These are phyloP conservation scores for Poeciliopsis turrubarensis DNA, from an alignment of 2,113 vertebrate genomes.

Conservation along the genomic window DNA sequence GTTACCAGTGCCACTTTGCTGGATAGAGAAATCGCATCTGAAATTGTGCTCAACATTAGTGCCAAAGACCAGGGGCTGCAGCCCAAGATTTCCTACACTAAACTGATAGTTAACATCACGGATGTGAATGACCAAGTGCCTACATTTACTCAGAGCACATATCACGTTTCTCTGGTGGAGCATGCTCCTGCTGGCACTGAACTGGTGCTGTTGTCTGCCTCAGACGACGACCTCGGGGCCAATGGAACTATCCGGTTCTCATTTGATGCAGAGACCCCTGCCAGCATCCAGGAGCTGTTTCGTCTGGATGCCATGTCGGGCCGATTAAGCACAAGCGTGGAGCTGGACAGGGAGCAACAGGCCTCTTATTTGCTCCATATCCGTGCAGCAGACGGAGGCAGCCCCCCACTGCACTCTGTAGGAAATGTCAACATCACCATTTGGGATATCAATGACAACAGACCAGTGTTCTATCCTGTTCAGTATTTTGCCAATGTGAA, in stretches of 20 bases:
- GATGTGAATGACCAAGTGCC: conserved; percentile 96
- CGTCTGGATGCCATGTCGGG: conserved; percentile 88
- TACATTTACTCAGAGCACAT: conserved; percentile 83
- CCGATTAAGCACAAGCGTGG: conserved; percentile 81
- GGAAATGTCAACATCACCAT: conserved; percentile 88
- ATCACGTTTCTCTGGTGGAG: conserved; percentile 86
- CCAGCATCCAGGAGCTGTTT: conserved; percentile 79
- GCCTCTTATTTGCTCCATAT: conserved; percentile 85
- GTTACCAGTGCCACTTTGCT: conserved; percentile 87
- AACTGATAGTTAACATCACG: conserved; percentile 87
- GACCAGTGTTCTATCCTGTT: conserved; percentile 92
- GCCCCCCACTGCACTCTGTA: conserved; percentile 85
- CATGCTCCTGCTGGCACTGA: conserved; percentile 87
- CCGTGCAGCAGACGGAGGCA: conserved; percentile 87
- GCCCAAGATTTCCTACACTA: conserved; percentile 91
- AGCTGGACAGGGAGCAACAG: conserved; percentile 91
- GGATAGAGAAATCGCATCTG: conserved; percentile 89
- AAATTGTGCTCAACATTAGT: conserved; percentile 93
- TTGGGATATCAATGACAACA: conserved; percentile 94
- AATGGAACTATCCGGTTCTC: conserved; percentile 93
- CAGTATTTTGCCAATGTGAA: conserved; percentile 97
- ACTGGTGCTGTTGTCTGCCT: conserved; percentile 86
- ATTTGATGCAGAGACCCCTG: conserved; percentile 84
- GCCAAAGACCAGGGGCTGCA: conserved; percentile 96
- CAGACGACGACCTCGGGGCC: conserved; percentile 91